These are phyloP conservation scores for Griposia aprilina DNA, from an alignment of 2,888 invertebrate genomes.

Conservation along the genomic window DNA sequence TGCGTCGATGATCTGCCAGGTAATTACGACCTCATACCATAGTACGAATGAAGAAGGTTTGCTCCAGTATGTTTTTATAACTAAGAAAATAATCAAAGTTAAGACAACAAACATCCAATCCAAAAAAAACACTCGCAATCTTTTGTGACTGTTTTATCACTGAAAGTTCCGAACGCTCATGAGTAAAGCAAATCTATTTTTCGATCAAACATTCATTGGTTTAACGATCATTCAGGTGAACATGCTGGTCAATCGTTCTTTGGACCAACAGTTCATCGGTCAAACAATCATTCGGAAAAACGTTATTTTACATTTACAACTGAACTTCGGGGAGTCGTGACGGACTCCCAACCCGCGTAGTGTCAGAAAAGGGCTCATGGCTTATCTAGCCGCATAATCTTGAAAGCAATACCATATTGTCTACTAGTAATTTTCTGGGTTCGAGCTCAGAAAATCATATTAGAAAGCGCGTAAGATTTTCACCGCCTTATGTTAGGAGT, in stretches of 20 bases:
- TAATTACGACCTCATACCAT: constrained; percentile 72
- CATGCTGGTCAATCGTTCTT: background rate
- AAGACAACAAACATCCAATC: background rate
- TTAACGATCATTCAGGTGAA: background rate
- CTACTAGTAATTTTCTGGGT: background rate
- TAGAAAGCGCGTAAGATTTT: background rate
- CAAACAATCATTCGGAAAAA: background rate
- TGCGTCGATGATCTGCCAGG: constrained; percentile 97
- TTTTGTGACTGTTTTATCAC: background rate
- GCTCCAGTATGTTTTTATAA: background rate
- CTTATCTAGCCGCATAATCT: background rate
- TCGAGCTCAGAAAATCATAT: background rate
- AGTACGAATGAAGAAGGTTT: constrained; percentile 1
- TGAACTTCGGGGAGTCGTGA: background rate
- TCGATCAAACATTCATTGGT: background rate
- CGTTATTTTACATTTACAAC: background rate
- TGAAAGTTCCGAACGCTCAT: background rate
- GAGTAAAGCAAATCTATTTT: background rate
- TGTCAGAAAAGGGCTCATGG: background rate
- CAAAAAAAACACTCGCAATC: too few species aligned
- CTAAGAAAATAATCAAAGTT: background rate
- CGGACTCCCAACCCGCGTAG: background rate
- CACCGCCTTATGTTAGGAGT: background rate
- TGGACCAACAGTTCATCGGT: background rate
- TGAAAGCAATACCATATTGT: background rate